Conservation (phyloP, 2,113 vertebrate species). For the Butastur rufipennis region DNA sequence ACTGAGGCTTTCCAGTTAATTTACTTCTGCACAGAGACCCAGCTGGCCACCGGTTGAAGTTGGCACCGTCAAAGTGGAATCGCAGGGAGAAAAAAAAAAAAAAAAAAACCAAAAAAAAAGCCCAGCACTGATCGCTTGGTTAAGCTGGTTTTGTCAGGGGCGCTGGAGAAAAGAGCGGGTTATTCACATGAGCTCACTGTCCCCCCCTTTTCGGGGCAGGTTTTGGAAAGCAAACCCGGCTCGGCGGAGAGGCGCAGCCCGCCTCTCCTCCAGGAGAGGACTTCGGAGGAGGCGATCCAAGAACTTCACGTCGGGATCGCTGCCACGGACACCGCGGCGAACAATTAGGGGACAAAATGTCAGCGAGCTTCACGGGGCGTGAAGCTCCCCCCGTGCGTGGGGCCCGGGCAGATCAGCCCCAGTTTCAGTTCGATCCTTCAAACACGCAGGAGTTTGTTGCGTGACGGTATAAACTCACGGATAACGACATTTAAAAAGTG, state of each 20-base stretch:
- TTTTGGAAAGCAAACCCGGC: background rate
- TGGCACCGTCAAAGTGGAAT: background rate
- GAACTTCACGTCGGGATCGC: background rate
- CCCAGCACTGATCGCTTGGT: background rate
- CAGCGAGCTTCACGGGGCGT: background rate
- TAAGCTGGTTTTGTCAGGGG: constrained; percentile 31
- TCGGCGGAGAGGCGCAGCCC: background rate
- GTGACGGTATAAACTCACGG: background rate
- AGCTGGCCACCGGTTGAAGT: constrained; percentile 53
- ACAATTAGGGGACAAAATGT: constrained; percentile 22
- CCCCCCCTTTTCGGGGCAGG: background rate
- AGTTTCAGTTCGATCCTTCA: background rate
- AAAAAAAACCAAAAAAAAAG: background rate
- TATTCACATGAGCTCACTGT: background rate
- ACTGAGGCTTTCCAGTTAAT: constrained; percentile 64
- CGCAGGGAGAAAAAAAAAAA: background rate
- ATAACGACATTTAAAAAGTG: background rate
- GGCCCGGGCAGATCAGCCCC: background rate
- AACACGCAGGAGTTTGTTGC: background rate
- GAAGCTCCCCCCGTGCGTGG: background rate
- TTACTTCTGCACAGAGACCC: constrained; percentile 49
- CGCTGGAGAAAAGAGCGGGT: background rate
- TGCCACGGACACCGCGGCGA: background rate
- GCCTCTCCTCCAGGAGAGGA: background rate
- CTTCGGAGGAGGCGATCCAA: background rate